Evolutionary conservation across 2,888 invertebrate species (phyloP).

Genomic region (Scaptomyza reducta): DNA sequence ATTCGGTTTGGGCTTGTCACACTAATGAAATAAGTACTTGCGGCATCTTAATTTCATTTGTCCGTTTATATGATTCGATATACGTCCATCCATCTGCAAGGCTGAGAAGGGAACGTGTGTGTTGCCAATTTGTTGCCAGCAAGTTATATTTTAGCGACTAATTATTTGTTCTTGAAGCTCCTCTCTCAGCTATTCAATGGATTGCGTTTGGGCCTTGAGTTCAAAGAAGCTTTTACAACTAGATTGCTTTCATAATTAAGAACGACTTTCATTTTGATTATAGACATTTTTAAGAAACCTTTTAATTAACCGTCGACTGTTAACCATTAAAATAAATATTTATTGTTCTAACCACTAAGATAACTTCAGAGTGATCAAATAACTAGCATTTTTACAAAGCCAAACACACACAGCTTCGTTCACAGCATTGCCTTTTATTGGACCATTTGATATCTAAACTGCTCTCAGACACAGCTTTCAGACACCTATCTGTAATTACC

Average conservation of each 20-base stretch:
- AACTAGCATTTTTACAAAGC: background rate
- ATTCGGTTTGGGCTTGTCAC: background rate
- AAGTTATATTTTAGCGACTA: background rate
- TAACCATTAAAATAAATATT: background rate
- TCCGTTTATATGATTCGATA: background rate
- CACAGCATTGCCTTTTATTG: conserved; percentile 17
- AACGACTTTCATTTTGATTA: background rate
- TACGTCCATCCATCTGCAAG: too few relatives aligned
- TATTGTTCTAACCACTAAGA: background rate
- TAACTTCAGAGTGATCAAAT: background rate
- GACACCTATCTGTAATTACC: conserved; percentile 62
- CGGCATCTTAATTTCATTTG: conserved; percentile 10
- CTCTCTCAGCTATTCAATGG: too few relatives aligned
- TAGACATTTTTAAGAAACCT: background rate
- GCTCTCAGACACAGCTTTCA: conserved; percentile 12
- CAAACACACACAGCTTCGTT: background rate
- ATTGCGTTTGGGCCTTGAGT: too few relatives aligned
- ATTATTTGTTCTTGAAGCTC: background rate
- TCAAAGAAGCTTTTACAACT: too few relatives aligned
- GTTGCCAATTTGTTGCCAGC: too few relatives aligned
- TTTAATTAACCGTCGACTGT: background rate
- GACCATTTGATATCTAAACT: conserved; percentile 23
- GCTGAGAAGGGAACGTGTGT: too few relatives aligned
- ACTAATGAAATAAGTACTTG: conserved; percentile 14
- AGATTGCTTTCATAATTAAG: too few relatives aligned